Conservation (phyloP, 2,888 invertebrate species). For the Pristionchus japonicus region DNA sequence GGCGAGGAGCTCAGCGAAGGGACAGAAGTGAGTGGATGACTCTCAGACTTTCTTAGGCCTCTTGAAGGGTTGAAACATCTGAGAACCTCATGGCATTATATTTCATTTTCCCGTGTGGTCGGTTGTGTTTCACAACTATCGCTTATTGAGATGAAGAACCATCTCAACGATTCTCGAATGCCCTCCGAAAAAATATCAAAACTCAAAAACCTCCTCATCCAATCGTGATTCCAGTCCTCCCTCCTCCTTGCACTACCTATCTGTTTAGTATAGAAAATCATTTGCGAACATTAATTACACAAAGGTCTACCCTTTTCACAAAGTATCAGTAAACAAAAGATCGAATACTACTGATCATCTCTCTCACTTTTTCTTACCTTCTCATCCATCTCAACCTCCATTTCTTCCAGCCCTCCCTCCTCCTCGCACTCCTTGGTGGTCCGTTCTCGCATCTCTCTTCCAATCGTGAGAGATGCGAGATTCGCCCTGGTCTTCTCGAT, state of each 20-base stretch:
- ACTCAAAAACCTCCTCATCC: too few species aligned
- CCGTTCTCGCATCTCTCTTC: slow-evolving; percentile 52
- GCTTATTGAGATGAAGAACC: not conserved
- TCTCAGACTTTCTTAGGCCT: not conserved
- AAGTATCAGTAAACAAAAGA: too few species aligned
- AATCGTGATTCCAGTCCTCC: too few species aligned
- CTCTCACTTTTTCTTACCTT: too few species aligned
- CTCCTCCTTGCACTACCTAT: not conserved
- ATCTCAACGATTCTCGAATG: not conserved
- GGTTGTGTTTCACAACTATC: not conserved
- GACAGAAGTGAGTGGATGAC: not conserved
- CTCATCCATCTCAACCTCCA: too few species aligned
- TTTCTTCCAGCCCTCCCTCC: not conserved
- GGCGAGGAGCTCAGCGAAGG: slow-evolving; percentile 20
- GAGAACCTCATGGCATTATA: too few species aligned
- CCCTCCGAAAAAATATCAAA: too few species aligned
- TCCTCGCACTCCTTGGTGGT: slow-evolving; percentile 49
- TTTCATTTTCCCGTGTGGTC: too few species aligned
- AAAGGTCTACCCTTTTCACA: too few species aligned
- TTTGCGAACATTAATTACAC: too few species aligned
- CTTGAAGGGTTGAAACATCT: too few species aligned
- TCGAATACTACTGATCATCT: not conserved
- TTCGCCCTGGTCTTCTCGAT: slow-evolving; percentile 70
- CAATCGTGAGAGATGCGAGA: slow-evolving; percentile 54
- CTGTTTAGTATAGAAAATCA: too few species aligned